phyloP scores from a whole-genome alignment of 2,113 vertebrate species.

The Campylomormyrus tamandua region DNA sequence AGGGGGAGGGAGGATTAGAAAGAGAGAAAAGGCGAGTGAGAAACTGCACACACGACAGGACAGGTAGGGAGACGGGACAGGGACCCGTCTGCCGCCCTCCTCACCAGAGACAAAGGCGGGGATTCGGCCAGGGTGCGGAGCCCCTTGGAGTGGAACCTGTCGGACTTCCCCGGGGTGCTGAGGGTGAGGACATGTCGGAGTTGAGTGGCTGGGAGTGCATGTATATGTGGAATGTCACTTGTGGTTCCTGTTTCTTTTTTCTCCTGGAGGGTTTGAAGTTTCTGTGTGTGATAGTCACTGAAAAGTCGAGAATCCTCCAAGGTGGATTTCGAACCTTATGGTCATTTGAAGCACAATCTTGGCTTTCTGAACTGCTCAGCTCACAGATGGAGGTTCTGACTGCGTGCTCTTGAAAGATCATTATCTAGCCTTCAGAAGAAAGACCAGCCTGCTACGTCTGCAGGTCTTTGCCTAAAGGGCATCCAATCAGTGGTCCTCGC shows the following conservation, averaged over 20 bases:
- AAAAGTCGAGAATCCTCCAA: background rate
- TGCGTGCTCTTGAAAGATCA: background rate
- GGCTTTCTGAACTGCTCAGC: background rate
- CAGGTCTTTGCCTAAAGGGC: background rate
- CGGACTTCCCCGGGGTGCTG: constrained; percentile 24
- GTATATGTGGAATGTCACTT: background rate
- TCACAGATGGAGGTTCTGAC: background rate
- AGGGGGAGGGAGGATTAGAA: background rate
- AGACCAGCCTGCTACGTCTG: background rate
- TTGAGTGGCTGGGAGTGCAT: background rate
- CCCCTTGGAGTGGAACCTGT: background rate
- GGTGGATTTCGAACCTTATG: background rate
- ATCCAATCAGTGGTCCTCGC: background rate
- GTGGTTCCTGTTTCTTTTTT: background rate
- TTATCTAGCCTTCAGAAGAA: background rate
- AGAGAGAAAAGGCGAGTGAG: constrained; percentile 1
- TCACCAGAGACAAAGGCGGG: constrained; percentile 22
- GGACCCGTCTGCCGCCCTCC: background rate
- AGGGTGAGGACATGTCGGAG: constrained; percentile 26
- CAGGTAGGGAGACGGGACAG: constrained; percentile 33
- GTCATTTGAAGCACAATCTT: background rate
- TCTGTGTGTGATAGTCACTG: background rate
- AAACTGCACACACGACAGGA: background rate
- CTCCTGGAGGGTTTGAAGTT: background rate
- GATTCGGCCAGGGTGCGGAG: constrained; percentile 41